Evolutionary conservation across 2,797 vertebrate species (phyloP).

Genomic region (Bufotes viridis): DNA sequence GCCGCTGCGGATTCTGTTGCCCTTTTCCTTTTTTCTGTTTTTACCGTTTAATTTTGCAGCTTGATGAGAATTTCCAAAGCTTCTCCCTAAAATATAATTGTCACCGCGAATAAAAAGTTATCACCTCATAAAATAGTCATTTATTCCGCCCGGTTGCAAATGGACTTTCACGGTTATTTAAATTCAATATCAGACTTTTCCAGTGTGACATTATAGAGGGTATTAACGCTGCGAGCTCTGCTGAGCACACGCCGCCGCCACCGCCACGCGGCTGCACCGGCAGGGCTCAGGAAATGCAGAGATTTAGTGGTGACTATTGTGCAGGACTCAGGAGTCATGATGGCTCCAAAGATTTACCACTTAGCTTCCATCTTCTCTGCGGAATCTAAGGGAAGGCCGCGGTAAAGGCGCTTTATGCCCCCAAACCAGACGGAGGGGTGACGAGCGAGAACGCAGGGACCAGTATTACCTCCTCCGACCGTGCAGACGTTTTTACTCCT

Average conservation of each 20-base stretch:
- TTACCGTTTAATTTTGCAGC: constrained; percentile 19
- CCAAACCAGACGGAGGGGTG: neutral
- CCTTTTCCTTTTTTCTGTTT: neutral
- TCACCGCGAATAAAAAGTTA: constrained; percentile 35
- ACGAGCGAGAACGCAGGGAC: neutral
- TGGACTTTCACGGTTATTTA: constrained; percentile 26
- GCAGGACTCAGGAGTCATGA: neutral
- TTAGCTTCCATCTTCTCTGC: neutral
- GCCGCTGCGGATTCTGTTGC: neutral
- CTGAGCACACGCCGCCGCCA: neutral
- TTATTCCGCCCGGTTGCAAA: constrained; percentile 28
- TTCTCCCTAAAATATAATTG: constrained; percentile 34
- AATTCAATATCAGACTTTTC: constrained; percentile 26
- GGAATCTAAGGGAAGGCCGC: no score
- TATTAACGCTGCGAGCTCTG: neutral
- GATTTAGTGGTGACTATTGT: neutral
- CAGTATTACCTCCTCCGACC: no score
- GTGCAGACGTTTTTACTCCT: no score
- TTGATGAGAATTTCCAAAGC: constrained; percentile 16
- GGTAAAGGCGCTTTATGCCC: neutral
- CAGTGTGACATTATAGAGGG: neutral
- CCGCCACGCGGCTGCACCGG: neutral
- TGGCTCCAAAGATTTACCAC: no score
- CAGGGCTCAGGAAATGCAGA: neutral
- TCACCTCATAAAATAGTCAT: constrained; percentile 35